These are phyloP conservation scores for Zalophus californianus DNA, from an alignment of 2,797 vertebrate genomes.

Conservation along the genomic window DNA sequence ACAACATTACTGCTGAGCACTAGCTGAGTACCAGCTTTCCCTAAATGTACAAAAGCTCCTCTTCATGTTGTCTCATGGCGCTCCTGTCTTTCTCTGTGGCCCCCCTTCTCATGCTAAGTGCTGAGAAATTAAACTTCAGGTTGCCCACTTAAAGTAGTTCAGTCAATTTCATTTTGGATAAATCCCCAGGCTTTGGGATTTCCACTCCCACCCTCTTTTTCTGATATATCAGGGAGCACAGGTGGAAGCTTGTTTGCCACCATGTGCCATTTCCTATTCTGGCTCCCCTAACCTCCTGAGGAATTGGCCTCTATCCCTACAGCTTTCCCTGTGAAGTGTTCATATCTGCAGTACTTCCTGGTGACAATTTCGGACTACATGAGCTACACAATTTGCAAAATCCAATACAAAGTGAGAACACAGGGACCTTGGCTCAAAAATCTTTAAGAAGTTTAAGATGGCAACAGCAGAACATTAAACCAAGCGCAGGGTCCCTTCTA, in stretches of 20 bases:
- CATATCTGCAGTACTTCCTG: neutral
- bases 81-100: neutral
- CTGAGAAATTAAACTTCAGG: neutral
- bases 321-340: neutral
- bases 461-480: neutral
- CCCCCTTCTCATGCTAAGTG: neutral
- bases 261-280: neutral
- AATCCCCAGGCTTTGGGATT: neutral
- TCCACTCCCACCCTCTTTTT: neutral
- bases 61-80: neutral
- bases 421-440: neutral
- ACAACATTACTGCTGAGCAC: neutral
- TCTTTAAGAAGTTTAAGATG: neutral
- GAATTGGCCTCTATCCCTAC: neutral
- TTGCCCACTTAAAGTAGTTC: neutral
- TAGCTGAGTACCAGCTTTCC: neutral
- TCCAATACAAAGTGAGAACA: neutral
- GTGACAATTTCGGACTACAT: neutral
- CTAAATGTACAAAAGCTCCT: neutral
- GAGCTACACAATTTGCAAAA: neutral
- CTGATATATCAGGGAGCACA: neutral
- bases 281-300: neutral
- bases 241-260: neutral
- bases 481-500: neutral
- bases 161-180: neutral